phyloP scores from a whole-genome alignment of 1,140 invertebrate species.

The Scaptomyza pallida region DNA sequence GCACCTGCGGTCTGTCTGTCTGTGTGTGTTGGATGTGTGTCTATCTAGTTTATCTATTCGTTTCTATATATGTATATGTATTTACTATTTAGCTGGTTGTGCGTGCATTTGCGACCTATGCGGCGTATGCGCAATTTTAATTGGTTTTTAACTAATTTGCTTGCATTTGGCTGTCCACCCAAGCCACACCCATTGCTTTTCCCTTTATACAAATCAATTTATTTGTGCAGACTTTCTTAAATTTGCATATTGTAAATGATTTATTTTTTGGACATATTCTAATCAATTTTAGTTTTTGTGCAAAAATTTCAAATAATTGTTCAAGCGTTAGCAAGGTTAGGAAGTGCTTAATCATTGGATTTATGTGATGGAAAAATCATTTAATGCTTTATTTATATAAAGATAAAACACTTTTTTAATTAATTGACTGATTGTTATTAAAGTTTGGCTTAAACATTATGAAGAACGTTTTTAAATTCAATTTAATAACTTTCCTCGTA shows the following conservation, averaged over 20 bases:
- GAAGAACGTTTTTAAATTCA: too few species aligned
- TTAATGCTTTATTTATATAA: too few species aligned
- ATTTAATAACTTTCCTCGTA: too few species aligned
- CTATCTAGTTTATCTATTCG: slow-evolving; percentile 4
- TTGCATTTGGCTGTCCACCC: slow-evolving; percentile 34
- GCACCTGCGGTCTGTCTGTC: slow-evolving; percentile 1
- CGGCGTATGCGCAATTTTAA: slow-evolving; percentile 77
- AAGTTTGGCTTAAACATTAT: too few species aligned
- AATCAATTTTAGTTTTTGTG: slow-evolving; percentile 40
- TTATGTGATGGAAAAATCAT: too few species aligned
- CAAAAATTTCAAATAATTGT: not conserved
- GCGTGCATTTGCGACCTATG: slow-evolving; percentile 40
- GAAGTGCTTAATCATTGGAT: too few species aligned
- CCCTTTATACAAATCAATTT: slow-evolving; percentile 5
- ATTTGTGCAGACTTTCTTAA: slow-evolving; percentile 34
- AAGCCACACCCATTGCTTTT: not conserved
- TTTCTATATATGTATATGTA: slow-evolving; percentile 10
- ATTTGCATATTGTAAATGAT: slow-evolving; percentile 42
- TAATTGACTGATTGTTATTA: too few species aligned
- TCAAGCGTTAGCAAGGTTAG: too few species aligned
- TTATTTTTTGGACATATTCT: slow-evolving; percentile 48
- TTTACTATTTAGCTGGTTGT: slow-evolving; percentile 32
- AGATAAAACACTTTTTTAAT: too few species aligned
- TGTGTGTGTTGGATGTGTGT: slow-evolving; percentile 11
- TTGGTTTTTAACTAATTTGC: slow-evolving; percentile 82